phyloP scores from a whole-genome alignment of 2,888 invertebrate species.

The Myathropa florea region DNA sequence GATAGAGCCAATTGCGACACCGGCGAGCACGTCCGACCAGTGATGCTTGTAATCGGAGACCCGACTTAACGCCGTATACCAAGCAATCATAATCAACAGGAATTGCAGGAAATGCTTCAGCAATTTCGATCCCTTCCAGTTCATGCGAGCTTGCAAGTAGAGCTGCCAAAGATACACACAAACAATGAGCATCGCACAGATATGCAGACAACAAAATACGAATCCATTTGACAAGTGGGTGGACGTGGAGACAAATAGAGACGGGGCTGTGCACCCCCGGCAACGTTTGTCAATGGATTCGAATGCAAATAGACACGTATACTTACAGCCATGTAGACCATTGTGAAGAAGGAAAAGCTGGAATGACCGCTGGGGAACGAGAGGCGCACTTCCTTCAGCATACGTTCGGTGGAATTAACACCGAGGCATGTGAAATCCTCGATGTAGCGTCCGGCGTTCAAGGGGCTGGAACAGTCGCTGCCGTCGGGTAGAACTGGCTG shows the following conservation, averaged over 20 bases:
- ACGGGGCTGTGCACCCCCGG: neutral
- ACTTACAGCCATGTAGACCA: slow-evolving; percentile 93
- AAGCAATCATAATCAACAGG: slow-evolving; percentile 88
- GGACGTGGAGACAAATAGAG: no score
- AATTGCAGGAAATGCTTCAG: slow-evolving; percentile 93
- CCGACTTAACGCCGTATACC: slow-evolving; percentile 93
- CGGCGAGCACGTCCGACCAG: slow-evolving; percentile 97
- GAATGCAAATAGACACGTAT: slow-evolving; percentile 25
- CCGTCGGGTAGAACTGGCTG: slow-evolving; percentile 84
- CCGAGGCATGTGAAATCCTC: slow-evolving; percentile 86
- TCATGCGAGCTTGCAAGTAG: slow-evolving; percentile 92
- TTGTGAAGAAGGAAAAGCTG: slow-evolving; percentile 92
- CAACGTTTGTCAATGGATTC: neutral
- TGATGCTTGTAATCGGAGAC: slow-evolving; percentile 99
- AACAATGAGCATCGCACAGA: slow-evolving; percentile 2
- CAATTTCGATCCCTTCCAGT: slow-evolving; percentile 90
- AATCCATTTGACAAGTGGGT: slow-evolving; percentile 27
- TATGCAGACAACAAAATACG: neutral
- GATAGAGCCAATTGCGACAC: slow-evolving; percentile 86
- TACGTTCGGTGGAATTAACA: slow-evolving; percentile 81
- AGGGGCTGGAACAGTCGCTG: slow-evolving; percentile 82
- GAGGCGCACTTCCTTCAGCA: slow-evolving; percentile 89
- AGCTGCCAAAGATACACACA: slow-evolving; percentile 82
- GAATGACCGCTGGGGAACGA: slow-evolving; percentile 97
- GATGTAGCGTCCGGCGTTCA: slow-evolving; percentile 85